Conservation (phyloP, 2,888 invertebrate genomes). For the Falcaria lacertinaria region DNA sequence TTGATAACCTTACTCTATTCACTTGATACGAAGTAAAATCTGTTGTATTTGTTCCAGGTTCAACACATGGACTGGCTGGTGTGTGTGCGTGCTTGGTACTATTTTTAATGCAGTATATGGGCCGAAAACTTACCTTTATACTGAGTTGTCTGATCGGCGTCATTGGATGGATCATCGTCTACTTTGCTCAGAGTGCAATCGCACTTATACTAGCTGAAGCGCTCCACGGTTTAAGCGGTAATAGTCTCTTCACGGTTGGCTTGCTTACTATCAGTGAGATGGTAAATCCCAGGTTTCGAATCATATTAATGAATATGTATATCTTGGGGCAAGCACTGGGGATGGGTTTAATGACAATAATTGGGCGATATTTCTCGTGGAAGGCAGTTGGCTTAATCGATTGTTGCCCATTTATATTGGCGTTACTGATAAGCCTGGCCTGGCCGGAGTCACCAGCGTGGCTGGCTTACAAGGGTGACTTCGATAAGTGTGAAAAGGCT, state of each 20-base stretch:
- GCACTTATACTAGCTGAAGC: slow-evolving; percentile 20
- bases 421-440: not conserved
- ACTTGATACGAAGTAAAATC: too few species aligned
- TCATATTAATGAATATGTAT: not conserved
- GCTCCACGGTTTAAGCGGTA: slow-evolving; percentile 21
- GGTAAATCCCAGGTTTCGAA: not conserved
- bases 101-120: slow-evolving; percentile 22
- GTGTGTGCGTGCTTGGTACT: slow-evolving; percentile 24
- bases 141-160: slow-evolving; percentile 17
- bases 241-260: slow-evolving; percentile 10
- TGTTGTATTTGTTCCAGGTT: slow-evolving; percentile 16
- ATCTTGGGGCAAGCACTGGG: not conserved
- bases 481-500: not conserved
- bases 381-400: not conserved
- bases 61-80: slow-evolving; percentile 24
- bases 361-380: not conserved
- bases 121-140: slow-evolving; percentile 22
- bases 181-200: slow-evolving; percentile 6
- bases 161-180: slow-evolving; percentile 19
- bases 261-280: slow-evolving; percentile 1
- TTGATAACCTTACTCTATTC: too few species aligned
- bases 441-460: slow-evolving; percentile 2
- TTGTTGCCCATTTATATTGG: not conserved
- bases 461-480: slow-evolving; percentile 1
- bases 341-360: not conserved